Evolutionary conservation across 1,140 invertebrate genomes (phyloP).

Genomic region (Lepidurus packardi): DNA sequence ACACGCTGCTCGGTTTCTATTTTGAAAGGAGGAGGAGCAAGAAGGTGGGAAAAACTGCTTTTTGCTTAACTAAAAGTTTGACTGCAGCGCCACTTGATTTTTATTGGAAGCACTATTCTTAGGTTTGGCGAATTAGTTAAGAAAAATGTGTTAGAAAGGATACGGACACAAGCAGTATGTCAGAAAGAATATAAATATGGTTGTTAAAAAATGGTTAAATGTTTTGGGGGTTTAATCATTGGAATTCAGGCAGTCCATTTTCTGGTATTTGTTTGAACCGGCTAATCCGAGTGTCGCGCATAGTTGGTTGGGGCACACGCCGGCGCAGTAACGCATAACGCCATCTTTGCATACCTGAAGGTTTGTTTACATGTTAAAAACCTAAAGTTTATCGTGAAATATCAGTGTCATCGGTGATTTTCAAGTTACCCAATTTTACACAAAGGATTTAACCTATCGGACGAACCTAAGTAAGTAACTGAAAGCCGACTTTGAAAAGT

Average conservation of each 20-base stretch:
- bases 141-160: no score
- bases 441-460: conserved; percentile 16
- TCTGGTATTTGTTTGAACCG: background rate
- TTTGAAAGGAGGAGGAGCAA: background rate
- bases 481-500: background rate
- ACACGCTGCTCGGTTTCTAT: background rate
- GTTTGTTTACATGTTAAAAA: conserved; percentile 16
- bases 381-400: background rate
- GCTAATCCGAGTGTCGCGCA: background rate
- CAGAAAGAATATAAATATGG: no score
- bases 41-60: background rate
- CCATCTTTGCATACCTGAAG: conserved; percentile 21
- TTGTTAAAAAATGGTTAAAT: no score
- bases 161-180: no score
- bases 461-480: background rate
- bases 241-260: background rate
- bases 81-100: no score
- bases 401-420: conserved; percentile 13
- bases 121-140: no score
- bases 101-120: no score
- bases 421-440: background rate
- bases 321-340: conserved; percentile 11
- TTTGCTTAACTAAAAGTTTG: no score
- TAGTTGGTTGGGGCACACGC: background rate
- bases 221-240: no score